Conservation (phyloP, 1,140 invertebrate genomes). For the Grapholita molesta region DNA sequence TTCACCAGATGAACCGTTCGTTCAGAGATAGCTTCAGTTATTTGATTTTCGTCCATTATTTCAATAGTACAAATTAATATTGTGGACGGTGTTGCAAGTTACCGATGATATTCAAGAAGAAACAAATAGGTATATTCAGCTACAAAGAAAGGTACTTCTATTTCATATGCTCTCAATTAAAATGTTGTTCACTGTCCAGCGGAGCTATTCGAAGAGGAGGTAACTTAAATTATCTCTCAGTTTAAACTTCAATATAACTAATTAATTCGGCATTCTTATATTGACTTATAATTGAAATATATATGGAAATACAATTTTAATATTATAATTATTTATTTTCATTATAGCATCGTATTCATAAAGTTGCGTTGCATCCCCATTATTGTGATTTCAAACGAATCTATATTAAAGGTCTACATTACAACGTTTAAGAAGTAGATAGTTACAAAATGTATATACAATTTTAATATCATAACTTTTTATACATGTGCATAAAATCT, state of each 20-base stretch:
- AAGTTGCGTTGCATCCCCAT: neutral
- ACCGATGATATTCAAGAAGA: no score
- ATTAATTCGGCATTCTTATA: neutral
- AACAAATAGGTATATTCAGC: no score
- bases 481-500: constrained; percentile 49
- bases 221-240: neutral
- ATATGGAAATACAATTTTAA: neutral
- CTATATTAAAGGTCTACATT: constrained; percentile 38
- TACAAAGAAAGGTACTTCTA: no score
- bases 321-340: neutral
- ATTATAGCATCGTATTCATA: neutral
- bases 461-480: constrained; percentile 46
- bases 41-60: no score
- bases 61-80: no score
- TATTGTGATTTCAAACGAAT: neutral
- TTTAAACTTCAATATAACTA: neutral
- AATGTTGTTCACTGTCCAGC: neutral
- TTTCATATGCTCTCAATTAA: neutral
- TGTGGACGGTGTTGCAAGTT: no score
- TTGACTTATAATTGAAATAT: neutral
- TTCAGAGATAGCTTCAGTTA: no score
- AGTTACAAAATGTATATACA: constrained; percentile 61
- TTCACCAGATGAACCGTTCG: no score
- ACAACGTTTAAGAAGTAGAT: constrained; percentile 57
- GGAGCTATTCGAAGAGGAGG: no score